These are phyloP conservation scores for Spermophilus dauricus DNA, from an alignment of 2,113 vertebrate genomes.

Conservation along the genomic window DNA sequence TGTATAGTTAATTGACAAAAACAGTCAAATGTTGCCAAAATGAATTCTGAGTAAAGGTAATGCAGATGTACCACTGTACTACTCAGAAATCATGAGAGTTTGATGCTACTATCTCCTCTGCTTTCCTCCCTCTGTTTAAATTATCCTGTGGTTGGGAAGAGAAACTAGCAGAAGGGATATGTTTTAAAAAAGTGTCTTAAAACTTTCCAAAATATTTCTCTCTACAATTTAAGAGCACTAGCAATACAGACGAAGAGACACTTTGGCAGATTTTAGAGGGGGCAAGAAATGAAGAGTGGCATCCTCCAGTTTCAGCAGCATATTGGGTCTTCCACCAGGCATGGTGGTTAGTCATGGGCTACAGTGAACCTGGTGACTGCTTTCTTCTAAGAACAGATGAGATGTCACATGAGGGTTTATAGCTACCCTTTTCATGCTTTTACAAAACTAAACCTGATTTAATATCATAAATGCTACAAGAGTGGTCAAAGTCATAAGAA, in stretches of 20 bases:
- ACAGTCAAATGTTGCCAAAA: neutral
- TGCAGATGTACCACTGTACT: neutral
- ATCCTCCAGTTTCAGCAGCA: neutral
- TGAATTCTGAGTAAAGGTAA: constrained; percentile 22
- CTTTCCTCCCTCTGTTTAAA: neutral
- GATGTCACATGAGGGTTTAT: constrained; percentile 26
- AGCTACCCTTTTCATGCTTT: neutral
- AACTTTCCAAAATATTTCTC: neutral
- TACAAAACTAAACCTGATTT: neutral
- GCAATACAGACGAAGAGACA: constrained; percentile 4
- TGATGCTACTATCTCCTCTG: neutral
- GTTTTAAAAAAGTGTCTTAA: neutral
- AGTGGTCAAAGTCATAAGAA: neutral
- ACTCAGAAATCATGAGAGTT: constrained; percentile 1
- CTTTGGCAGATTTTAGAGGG: neutral
- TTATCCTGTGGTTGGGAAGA: constrained; percentile 9
- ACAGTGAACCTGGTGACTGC: constrained; percentile 2
- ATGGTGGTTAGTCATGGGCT: constrained; percentile 8
- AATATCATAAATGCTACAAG: neutral
- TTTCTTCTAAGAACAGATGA: constrained; percentile 64
- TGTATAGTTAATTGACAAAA: neutral
- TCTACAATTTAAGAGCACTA: neutral
- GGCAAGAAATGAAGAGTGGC: neutral
- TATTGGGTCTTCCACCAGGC: neutral
- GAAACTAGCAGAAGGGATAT: neutral